Base-by-base conservation (phyloP, 1,140 invertebrate species). In the Nautilus pompilius region DNA sequence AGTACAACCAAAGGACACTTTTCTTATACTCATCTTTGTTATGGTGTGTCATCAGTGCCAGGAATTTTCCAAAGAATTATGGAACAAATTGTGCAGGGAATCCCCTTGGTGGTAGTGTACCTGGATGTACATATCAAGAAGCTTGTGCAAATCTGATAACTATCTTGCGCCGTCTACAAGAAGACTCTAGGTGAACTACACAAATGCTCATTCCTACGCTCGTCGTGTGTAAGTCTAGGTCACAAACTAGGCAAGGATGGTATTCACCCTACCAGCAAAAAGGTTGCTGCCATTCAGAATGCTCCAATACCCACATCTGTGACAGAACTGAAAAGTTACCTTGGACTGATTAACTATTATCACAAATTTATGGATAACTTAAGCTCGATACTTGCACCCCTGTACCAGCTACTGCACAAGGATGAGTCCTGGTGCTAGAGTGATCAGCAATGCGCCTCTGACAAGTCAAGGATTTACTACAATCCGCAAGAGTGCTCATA, bases 51-150 rank as follows among this genome's bases (percentile, higher is more conserved):
- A 62, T 79, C 77, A 5, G 85, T 84, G 0, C 83, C 85, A 24
- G 68, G 73, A 2, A 81, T 85, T 60, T 87, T 87, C 60, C 82
- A 87, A 65, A 28, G 78, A 56, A 72, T 80, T 33, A 82, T 87
- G 30, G 81, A 84, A 45, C 60, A 76, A 60, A 34, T 79, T 5
- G 64, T 86, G 17, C 45, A 63, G 26, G 63, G 62, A 2, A 56
- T 72, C 24, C 34, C 29, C 17, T 24, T 48, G 2, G 67, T 69
- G 6, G 28, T 63, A 17, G 33, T 61, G 24, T 49, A 46, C 2
- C 33, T 68, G 2, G 72, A 74, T 63, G 70, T n/a, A n/a, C n/a
- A n/a, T n/a, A n/a, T n/a, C n/a, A n/a, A n/a, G n/a, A n/a, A n/a
- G n/a, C n/a, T n/a, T n/a, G n/a, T n/a, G n/a, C n/a, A n/a, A n/a